These are phyloP conservation scores for Uria aalge DNA, from an alignment of 2,113 vertebrate species.

Conservation along the genomic window DNA sequence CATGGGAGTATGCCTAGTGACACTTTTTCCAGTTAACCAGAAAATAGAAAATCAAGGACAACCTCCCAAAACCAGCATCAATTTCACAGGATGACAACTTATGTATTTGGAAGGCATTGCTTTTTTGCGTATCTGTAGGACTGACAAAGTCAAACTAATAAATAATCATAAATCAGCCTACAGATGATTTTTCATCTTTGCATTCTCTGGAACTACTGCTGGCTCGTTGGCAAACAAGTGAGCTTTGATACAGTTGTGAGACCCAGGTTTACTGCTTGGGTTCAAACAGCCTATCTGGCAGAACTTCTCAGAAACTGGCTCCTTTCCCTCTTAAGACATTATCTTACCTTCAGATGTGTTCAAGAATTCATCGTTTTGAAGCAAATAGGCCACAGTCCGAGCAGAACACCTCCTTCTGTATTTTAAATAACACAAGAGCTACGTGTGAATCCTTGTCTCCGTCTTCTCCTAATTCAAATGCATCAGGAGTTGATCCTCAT, in stretches of 20 bases:
- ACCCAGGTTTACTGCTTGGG: not conserved
- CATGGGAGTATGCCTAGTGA: not conserved
- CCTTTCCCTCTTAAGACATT: not conserved
- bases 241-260: not conserved
- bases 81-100: not conserved
- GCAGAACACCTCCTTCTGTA: not conserved
- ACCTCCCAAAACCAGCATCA: not conserved
- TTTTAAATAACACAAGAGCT: not conserved
- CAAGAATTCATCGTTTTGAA: not conserved
- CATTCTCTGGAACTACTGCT: not conserved
- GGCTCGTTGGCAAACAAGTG: not conserved
- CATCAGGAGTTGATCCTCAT: not conserved
- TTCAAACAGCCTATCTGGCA: not conserved
- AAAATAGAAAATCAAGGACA: constrained; percentile 19
- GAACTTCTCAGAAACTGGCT: not conserved
- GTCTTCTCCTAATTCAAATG: not conserved
- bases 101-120: not conserved
- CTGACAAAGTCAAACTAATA: constrained; percentile 21
- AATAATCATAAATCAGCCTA: not conserved
- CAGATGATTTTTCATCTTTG: not conserved
- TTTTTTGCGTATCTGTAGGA: not conserved
- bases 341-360: not conserved
- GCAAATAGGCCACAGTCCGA: not conserved
- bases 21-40: constrained; percentile 27
- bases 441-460: not conserved